These are phyloP conservation scores for Corticium candelabrum DNA, from an alignment of 37 sponge, comb jelly and placozoan species.

Conservation along the genomic window DNA sequence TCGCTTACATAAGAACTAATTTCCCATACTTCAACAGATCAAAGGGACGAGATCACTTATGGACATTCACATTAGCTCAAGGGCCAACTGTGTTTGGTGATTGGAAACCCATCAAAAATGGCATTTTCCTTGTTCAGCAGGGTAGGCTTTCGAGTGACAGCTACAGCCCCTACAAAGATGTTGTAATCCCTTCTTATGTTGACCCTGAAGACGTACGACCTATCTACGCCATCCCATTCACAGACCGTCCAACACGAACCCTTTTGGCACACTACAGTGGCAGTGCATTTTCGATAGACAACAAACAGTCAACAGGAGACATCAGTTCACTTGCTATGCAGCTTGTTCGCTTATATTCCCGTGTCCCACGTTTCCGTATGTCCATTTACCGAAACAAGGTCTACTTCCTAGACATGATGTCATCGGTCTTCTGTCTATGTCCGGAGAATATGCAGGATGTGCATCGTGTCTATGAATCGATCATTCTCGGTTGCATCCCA, in stretches of 20 bases:
- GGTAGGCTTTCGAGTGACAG: conserved; percentile 18
- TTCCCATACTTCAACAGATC: conserved; percentile 33
- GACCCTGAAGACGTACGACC: conserved; percentile 15
- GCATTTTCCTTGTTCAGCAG: conserved; percentile 26
- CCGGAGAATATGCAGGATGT: conserved; percentile 15
- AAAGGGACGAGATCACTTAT: conserved; percentile 35
- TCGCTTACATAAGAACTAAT: conserved; percentile 10
- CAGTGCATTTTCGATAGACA: conserved; percentile 8
- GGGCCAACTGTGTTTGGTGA: conserved; percentile 24
- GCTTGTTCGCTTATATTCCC: conserved; percentile 8
- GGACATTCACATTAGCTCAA: conserved; percentile 27
- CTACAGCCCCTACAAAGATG: conserved; percentile 32
- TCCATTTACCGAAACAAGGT: conserved; percentile 14
- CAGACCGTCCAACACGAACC: conserved; percentile 5
- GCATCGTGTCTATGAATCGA: conserved; percentile 24
- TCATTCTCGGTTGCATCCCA: conserved; percentile 35
- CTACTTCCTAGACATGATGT: conserved; percentile 40
- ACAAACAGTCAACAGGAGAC: conserved; percentile 10
- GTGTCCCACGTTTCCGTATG: conserved; percentile 6
- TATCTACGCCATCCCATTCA: conserved; percentile 9
- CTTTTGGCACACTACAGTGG: conserved; percentile 35
- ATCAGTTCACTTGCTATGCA: conserved; percentile 13
- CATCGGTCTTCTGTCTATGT: conserved; percentile 34
- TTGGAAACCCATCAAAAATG: conserved; percentile 16
- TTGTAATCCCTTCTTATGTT: conserved; percentile 30